Evolutionary conservation across 2,113 vertebrate genomes (phyloP).

Genomic region (Neogale vison): DNA sequence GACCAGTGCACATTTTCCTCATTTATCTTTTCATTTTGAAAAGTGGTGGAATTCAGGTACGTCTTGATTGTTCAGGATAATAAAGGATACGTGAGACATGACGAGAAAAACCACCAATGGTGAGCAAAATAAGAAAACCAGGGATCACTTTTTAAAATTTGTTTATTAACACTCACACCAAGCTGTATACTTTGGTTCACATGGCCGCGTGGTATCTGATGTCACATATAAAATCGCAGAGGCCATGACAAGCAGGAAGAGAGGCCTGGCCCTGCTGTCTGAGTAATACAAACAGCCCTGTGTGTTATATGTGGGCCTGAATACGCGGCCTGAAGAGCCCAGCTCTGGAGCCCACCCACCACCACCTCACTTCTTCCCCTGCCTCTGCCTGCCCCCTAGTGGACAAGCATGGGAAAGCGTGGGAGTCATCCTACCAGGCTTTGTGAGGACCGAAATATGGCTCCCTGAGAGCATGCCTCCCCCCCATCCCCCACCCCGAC

Average conservation of each 20-base stretch:
- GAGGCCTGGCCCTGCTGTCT: neutral
- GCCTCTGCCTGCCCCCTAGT: conserved; percentile 67
- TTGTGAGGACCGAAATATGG: fast-evolving
- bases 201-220: neutral
- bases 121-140: neutral
- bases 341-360: fast-evolving
- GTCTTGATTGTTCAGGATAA: neutral
- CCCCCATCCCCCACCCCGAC: too few species aligned
- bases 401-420: neutral
- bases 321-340: neutral
- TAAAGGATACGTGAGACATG: neutral
- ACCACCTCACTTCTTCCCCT: neutral
- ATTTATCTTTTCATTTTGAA: neutral
- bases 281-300: neutral
- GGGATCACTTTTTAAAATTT: neutral
- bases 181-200: conserved; percentile 2
- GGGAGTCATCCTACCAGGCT: neutral
- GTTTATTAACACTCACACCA: conserved; percentile 12
- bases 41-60: neutral
- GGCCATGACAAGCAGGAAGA: neutral
- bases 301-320: neutral
- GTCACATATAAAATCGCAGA: conserved; percentile 40
- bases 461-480: neutral
- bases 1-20: neutral
- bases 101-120: neutral